These are phyloP conservation scores for Monoplex corrugatus DNA, from an alignment of 2,888 invertebrate genomes.

Conservation along the genomic window DNA sequence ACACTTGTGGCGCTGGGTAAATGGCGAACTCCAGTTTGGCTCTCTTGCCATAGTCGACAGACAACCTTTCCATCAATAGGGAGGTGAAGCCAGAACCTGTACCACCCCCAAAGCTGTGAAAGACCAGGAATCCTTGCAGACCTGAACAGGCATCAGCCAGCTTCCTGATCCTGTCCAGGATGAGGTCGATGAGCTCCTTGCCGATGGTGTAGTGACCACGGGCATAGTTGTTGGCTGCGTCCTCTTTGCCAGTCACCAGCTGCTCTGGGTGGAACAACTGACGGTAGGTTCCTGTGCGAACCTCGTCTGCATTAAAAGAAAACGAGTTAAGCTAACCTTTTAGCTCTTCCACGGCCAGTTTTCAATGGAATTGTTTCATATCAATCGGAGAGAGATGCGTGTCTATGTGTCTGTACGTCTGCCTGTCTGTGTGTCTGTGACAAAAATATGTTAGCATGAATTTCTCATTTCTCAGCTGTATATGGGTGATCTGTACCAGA, in stretches of 20 bases:
- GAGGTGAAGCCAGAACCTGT: slow-evolving; percentile 53
- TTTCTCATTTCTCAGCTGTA: too few relatives aligned
- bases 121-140: slow-evolving; percentile 49
- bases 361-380: too few relatives aligned
- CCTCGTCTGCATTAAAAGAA: slow-evolving; percentile 49
- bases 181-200: slow-evolving; percentile 47
- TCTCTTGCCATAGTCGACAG: slow-evolving; percentile 54
- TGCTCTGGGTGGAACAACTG: slow-evolving; percentile 56
- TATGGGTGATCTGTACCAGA: too few relatives aligned
- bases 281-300: slow-evolving; percentile 53
- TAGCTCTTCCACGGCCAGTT: too few relatives aligned
- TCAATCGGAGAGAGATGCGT: too few relatives aligned
- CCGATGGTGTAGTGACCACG: slow-evolving; percentile 52
- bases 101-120: slow-evolving; percentile 53
- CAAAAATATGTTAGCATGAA: too few relatives aligned
- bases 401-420: too few relatives aligned
- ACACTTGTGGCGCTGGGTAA: slow-evolving; percentile 52
- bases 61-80: slow-evolving; percentile 53
- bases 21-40: slow-evolving; percentile 53
- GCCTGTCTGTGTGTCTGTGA: too few relatives aligned
- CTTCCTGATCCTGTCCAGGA: slow-evolving; percentile 48
- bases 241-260: slow-evolving; percentile 51
- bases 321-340: too few relatives aligned
- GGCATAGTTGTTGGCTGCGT: slow-evolving; percentile 55
- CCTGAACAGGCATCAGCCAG: slow-evolving; percentile 47